Conservation (phyloP, 1,140 invertebrate species). For the Hylaeus volcanicus region DNA sequence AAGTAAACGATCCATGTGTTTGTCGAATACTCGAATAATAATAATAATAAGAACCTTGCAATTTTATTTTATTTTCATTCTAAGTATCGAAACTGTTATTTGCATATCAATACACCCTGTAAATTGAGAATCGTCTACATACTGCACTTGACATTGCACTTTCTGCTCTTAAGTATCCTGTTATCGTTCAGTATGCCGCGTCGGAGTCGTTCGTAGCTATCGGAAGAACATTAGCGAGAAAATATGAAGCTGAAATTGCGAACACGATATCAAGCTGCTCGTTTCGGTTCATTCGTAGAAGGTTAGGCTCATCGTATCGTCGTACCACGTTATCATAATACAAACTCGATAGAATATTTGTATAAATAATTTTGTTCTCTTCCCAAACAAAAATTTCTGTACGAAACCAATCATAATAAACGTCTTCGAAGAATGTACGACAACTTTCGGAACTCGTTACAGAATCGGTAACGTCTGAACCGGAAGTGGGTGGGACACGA, state of each 20-base stretch:
- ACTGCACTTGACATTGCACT: not conserved
- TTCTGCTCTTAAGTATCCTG: not conserved
- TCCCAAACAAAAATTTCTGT: too few species aligned
- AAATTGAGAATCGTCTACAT: not conserved
- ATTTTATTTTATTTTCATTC: not conserved
- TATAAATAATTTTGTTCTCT: not conserved
- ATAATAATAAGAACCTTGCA: too few species aligned
- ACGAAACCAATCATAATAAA: too few species aligned
- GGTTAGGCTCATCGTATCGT: not conserved
- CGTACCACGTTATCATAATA: not conserved
- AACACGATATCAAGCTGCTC: not conserved
- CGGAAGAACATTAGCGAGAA: too few species aligned
- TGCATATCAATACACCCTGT: not conserved
- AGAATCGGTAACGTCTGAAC: too few species aligned
- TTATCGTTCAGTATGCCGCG: not conserved
- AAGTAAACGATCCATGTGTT: too few species aligned
- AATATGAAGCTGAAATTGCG: not conserved
- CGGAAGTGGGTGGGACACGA: too few species aligned
- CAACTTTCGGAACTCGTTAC: too few species aligned
- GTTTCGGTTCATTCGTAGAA: not conserved
- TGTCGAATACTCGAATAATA: too few species aligned
- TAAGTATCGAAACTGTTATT: not conserved
- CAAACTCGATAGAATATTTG: not conserved
- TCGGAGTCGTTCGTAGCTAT: too few species aligned
- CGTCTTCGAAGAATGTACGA: too few species aligned